phyloP scores from a whole-genome alignment of 2,888 invertebrate genomes.

The Mechanitis mazaeus region DNA sequence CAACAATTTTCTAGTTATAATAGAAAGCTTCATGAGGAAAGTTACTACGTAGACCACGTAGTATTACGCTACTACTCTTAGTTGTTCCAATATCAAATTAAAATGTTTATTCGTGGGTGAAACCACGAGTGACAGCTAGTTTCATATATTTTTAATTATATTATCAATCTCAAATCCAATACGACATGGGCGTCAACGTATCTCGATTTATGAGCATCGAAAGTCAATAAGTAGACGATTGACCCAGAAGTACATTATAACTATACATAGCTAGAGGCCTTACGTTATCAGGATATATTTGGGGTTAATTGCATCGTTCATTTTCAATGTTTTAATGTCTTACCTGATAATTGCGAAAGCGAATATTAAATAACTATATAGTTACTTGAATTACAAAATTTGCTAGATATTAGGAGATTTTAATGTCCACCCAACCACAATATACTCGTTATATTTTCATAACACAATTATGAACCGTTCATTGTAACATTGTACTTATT shows the following conservation, averaged over 20 bases:
- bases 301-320: conserved; percentile 51
- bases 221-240: conserved; percentile 52
- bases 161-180: conserved; percentile 3
- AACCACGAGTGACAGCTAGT: too few species aligned
- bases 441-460: not conserved
- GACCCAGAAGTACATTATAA: conserved; percentile 64
- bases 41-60: too few species aligned
- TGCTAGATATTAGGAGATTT: too few species aligned
- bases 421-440: not conserved
- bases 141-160: not conserved
- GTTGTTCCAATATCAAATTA: too few species aligned
- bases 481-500: conserved; percentile 4
- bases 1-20: too few species aligned
- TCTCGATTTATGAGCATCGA: conserved; percentile 56
- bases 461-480: conserved; percentile 11
- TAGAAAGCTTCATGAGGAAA: too few species aligned
- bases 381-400: too few species aligned
- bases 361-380: not conserved
- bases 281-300: conserved; percentile 45
- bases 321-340: conserved; percentile 57
- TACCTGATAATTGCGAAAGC: conserved; percentile 48
- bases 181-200: conserved; percentile 39
- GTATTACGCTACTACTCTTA: too few species aligned
- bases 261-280: conserved; percentile 45
- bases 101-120: too few species aligned